Base-by-base conservation (phyloP, 2,113 vertebrate genomes). In the Datnioides undecimradiatus region DNA sequence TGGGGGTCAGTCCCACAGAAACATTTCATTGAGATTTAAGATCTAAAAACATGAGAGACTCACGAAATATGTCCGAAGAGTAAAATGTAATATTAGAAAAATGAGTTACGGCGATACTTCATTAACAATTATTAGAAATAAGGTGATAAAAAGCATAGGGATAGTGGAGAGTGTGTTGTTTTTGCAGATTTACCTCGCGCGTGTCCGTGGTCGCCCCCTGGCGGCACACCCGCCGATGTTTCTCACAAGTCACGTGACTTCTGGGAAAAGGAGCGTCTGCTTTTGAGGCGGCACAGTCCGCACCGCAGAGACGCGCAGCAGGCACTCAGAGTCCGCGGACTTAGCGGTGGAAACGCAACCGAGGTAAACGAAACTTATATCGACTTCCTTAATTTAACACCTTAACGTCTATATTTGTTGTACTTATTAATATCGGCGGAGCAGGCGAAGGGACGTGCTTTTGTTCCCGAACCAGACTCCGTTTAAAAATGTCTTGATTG, bases 171-270 rank as follows among this genome's bases (percentile, higher is more conserved):
- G n/a, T n/a, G n/a, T n/a, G n/a, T n/a, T n/a, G n/a, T n/a, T n/a
- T n/a, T n/a, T n/a, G n/a, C n/a, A n/a, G n/a, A n/a, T n/a, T n/a
- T n/a, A n/a, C n/a, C n/a, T n/a, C 4, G 41, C 5, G 43, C 3
- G 27, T 2, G 57, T 23, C 5, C 33, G 16, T 13, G 78, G 76
- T 54, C 87, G 69, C 80, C 93, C 86, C 67, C 92, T 90, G 12
- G 33, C 9, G 89, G 76, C 9, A 8, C 0, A 0, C 0, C 0
- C 5, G 1, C 38, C 0, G 0, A 0, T 0, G 0, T 0, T 93
- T 91, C 87, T 8, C 0, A 0, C 4, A 79, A 89, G 82, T 91
- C 96, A 96, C 93, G 92, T 97, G 96, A 93, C 91, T 97, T 97
- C 95, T 62, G 54, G 90, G 94, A 97, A 97, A 76, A 16, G 73